Evolutionary conservation across 2,888 invertebrate genomes (phyloP).

Genomic region (Lepidochrysops patricia): DNA sequence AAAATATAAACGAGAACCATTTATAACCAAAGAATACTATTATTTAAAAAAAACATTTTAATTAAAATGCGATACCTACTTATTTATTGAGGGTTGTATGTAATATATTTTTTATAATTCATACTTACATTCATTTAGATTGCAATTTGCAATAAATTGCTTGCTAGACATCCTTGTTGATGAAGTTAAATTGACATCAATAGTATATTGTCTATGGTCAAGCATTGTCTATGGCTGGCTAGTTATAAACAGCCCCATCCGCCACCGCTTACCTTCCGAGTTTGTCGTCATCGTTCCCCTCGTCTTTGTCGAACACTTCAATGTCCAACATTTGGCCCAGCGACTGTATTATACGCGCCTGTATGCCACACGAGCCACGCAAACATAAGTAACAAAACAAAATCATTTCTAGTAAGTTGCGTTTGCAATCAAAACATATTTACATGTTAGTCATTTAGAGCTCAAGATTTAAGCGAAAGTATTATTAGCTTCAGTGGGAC

Average conservation of each 20-base stretch:
- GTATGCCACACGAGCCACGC: conserved; percentile 58
- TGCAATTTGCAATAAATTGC: too few relatives aligned
- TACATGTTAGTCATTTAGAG: background rate
- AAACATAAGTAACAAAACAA: conserved; percentile 68
- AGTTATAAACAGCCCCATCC: conserved; percentile 12
- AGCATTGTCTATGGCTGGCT: conserved; percentile 17
- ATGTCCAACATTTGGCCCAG: conserved; percentile 83
- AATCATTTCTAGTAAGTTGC: conserved; percentile 42
- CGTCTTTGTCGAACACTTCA: conserved; percentile 90
- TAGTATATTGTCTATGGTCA: background rate
- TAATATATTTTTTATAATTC: too few relatives aligned
- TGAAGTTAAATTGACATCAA: background rate
- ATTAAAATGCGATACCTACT: too few relatives aligned
- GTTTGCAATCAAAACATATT: background rate
- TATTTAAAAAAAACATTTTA: too few relatives aligned
- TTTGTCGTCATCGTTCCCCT: conserved; percentile 87
- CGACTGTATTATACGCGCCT: conserved; percentile 76
- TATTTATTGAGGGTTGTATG: too few relatives aligned
- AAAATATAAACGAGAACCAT: background rate
- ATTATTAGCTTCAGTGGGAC: background rate
- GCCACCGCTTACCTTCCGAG: conserved; percentile 84
- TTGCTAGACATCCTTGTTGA: background rate
- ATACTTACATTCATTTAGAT: too few relatives aligned
- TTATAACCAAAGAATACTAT: too few relatives aligned
- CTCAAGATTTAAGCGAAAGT: background rate